phyloP scores from a whole-genome alignment of 2,888 invertebrate species.

The Octonoba sinensis region DNA sequence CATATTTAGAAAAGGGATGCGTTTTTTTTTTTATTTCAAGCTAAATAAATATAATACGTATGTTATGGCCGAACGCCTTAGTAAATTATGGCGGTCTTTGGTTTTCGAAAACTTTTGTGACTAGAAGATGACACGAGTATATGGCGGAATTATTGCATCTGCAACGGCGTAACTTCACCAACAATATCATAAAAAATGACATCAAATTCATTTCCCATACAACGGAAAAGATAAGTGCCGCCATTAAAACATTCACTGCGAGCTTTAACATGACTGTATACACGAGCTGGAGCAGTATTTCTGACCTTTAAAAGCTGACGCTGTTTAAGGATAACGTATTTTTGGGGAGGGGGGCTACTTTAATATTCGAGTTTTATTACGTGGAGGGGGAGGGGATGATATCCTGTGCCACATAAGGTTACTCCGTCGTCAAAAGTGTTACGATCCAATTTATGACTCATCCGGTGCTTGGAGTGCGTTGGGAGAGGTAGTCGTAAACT shows the following conservation, averaged over 20 bases:
- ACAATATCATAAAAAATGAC: slow-evolving; percentile 38
- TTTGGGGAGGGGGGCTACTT: slow-evolving; percentile 29
- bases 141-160: slow-evolving; percentile 24
- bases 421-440: slow-evolving; percentile 51
- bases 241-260: slow-evolving; percentile 44
- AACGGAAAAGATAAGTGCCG: slow-evolving; percentile 34
- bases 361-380: slow-evolving; percentile 41
- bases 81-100: slow-evolving; percentile 23
- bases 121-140: not conserved
- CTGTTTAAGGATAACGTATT: slow-evolving; percentile 42
- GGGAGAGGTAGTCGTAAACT: slow-evolving; percentile 55
- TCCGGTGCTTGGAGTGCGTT: slow-evolving; percentile 51
- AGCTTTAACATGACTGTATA: slow-evolving; percentile 21
- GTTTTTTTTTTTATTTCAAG: too few relatives aligned
- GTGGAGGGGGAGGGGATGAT: not conserved
- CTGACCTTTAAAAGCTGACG: slow-evolving; percentile 46
- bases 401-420: slow-evolving; percentile 13
- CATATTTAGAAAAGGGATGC: too few relatives aligned
- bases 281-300: slow-evolving; percentile 5
- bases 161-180: not conserved
- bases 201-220: slow-evolving; percentile 60
- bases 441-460: slow-evolving; percentile 63
- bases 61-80: not conserved
- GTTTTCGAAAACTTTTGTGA: slow-evolving; percentile 7
- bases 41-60: too few relatives aligned